phyloP scores from a whole-genome alignment of 2,113 vertebrate genomes.

The Acrocephalus arundinaceus region DNA sequence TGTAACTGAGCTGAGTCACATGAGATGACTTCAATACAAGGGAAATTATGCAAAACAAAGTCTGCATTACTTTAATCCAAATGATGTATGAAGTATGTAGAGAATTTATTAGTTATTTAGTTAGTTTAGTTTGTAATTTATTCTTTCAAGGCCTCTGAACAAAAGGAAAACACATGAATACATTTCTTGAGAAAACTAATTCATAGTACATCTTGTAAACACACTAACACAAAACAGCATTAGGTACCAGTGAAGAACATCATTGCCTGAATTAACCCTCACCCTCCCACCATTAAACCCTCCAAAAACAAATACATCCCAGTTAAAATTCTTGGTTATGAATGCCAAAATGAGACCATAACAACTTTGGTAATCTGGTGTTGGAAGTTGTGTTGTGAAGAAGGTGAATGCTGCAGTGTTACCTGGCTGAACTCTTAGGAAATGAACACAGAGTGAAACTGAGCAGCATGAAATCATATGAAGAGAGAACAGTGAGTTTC shows the following conservation, averaged over 20 bases:
- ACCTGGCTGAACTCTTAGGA: neutral
- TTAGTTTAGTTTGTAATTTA: neutral
- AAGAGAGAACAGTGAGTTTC: neutral
- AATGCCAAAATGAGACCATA: neutral
- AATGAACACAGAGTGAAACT: neutral
- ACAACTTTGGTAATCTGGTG: neutral
- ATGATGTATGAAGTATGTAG: neutral
- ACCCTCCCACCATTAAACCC: neutral
- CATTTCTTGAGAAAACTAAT: constrained; percentile 30
- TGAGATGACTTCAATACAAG: neutral
- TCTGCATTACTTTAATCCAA: neutral
- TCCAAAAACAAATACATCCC: neutral
- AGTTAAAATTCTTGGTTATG: constrained; percentile 28
- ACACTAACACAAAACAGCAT: neutral
- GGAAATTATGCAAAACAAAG: neutral
- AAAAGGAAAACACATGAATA: neutral
- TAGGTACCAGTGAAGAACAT: neutral
- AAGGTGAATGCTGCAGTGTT: neutral
- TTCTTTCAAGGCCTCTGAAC: neutral
- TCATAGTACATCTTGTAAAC: neutral
- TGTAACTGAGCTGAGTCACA: neutral
- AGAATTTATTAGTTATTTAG: neutral
- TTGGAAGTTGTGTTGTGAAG: neutral
- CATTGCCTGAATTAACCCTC: neutral
- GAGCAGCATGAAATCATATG: neutral